Percentiles rank a stretch among this genome's conserved stretches.
Conservation (phyloP, 2,113 vertebrate species). For the Anolis carolinensis region DNA sequence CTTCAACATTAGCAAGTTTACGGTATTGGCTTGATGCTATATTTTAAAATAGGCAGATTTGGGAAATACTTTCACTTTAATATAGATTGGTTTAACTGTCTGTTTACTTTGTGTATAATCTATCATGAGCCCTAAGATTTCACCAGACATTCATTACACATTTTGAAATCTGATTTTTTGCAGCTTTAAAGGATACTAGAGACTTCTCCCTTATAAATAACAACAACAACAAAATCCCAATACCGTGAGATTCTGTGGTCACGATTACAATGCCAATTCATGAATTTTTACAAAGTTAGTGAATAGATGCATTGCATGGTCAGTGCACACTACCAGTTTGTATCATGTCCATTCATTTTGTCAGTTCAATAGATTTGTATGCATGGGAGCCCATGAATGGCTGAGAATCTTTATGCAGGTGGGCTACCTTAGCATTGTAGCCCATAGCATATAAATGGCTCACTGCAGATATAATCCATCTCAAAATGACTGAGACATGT, state of each 20-base stretch:
- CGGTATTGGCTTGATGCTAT: background rate
- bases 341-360: background rate
- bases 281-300: background rate
- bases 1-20: background rate
- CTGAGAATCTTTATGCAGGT: conserved; percentile 16
- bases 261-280: background rate
- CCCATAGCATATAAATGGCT: background rate
- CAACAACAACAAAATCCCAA: background rate
- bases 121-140: background rate
- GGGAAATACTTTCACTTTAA: background rate
- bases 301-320: background rate
- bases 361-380: background rate
- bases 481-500: background rate
- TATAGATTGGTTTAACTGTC: background rate
- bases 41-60: background rate
- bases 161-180: background rate
- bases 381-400: conserved; percentile 20
- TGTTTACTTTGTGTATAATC: background rate
- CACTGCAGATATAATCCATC: background rate
- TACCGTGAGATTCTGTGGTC: background rate
- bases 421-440: conserved; percentile 24
- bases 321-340: background rate
- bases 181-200: background rate
- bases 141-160: background rate
- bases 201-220: background rate